Evolutionary conservation across 2,888 invertebrate species (phyloP).

Genomic region (Eutolmus rufibarbis): DNA sequence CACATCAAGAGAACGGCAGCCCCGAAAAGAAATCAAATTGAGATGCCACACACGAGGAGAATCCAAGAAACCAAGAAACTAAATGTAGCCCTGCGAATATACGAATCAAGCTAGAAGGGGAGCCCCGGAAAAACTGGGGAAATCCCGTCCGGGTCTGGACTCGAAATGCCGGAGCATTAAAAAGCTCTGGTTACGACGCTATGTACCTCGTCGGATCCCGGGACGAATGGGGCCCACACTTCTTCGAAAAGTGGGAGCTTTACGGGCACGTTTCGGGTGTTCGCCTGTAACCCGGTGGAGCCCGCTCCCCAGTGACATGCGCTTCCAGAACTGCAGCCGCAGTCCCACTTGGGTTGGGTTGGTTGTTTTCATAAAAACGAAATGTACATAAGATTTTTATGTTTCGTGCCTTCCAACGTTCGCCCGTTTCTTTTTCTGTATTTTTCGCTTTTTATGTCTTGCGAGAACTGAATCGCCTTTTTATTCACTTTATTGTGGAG

Average conservation of each 20-base stretch:
- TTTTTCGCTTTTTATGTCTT: conserved; percentile 32
- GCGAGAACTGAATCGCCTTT: conserved; percentile 17
- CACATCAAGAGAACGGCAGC: conserved; percentile 20
- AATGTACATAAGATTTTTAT: conserved; percentile 41
- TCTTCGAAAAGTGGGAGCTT: conserved; percentile 23
- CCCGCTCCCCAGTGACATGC: conserved; percentile 40
- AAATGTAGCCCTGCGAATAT: conserved; percentile 15
- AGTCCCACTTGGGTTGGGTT: conserved; percentile 40
- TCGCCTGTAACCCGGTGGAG: background rate
- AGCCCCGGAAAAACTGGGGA: conserved; percentile 32
- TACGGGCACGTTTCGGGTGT: background rate
- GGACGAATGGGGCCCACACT: background rate
- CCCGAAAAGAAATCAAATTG: conserved; percentile 38
- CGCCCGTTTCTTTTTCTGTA: conserved; percentile 34
- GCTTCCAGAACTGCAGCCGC: conserved; percentile 33
- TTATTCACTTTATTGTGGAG: conserved; percentile 25
- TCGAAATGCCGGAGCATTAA: background rate
- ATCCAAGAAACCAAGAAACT: conserved; percentile 35
- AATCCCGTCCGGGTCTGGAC: conserved; percentile 3
- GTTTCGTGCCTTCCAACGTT: conserved; percentile 35
- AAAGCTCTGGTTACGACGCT: conserved; percentile 12
- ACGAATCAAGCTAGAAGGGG: conserved; percentile 20
- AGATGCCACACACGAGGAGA: conserved; percentile 30
- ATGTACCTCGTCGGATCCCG: background rate
- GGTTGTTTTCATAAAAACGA: conserved; percentile 44